Base-by-base conservation (phyloP, 2,113 vertebrate species). In the Terrapene triunguis region DNA sequence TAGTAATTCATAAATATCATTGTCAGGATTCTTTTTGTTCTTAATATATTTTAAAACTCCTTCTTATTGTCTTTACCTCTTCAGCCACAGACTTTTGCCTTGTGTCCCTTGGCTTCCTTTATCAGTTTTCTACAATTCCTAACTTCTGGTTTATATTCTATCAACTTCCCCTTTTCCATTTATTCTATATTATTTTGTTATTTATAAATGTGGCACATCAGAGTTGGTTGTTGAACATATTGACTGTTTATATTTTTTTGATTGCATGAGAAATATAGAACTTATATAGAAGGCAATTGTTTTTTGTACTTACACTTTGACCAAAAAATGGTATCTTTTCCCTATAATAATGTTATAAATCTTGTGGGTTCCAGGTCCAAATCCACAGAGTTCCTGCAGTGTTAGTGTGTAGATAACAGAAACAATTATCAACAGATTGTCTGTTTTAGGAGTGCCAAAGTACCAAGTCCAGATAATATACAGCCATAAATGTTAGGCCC, bases 281-380 rank as follows among this genome's bases (percentile, higher is more conserved):
- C 79, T 88, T 1, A 81, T 83, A 27, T 57, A 86, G 53, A 57
- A 87, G 76, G 65, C 81, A 89, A 48, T 85, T 97, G 97, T 92
- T 97, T 65, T 65, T 97, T 97, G 96, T 80, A 92, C 95, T 95
- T 97, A 95, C 93, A 96, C 96, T 78, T 82, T 95, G 94, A 94
- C 89, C 89, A 47, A 80, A 91, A 92, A 95, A 95, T 95, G 53
- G 96, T 94, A 93, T 32, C 97, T 83, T 89, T 94, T 93, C 14
- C 16, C 42, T 91, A 11, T 86, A 53, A 48, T 91, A 84, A 81
- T 83, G 72, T 29, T 57, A 93, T 89, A 80, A 53, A 80, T 79
- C 17, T 90, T 1, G 12, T 82, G 29, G 59, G 92, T 94, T 93
- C 87, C 50, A 92, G 32, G 59, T 91, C 78, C 32, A 53, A 95